Evolutionary conservation across 2,113 vertebrate species (phyloP), one percentile per base, ranked within the genome.

Genomic region (Cheilinus undulatus): DNA sequence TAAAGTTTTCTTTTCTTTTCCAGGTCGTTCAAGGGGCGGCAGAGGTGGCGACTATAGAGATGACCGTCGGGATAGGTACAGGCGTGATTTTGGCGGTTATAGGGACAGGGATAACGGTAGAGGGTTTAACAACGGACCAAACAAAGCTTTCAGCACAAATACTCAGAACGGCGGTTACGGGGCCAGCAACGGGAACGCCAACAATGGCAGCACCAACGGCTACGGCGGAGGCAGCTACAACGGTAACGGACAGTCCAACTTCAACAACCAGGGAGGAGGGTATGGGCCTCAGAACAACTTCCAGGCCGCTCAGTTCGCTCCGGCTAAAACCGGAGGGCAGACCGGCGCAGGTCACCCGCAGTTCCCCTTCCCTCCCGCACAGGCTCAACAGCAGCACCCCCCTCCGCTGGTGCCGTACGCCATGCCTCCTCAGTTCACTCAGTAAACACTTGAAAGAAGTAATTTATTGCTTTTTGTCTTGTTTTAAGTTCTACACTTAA

Each of bases 1-100:
- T 46, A 11, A 17, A 20, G 2, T 20, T 0, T 0, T 38, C 1
- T 42, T 30, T 54, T 34, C 19, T 28, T 28, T 59, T 78, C 12
- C 93, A 99, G 98, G 98, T 95, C 98, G 97, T 94, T 99, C 97
- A 95, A 95, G 96, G 95, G 97, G 97, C 93, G 97, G 97, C 90
- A 91, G 95, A 94, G 94, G 95, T 94, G 95, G 95, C 80, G 92
- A 92, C 43, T 96, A 87, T 84, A 95, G 95, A 80, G 94, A 95
- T 76, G 96, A 98, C 84, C 96, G 95, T 6, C 95, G 97, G 83
- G 97, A 99, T 95, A 95, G 96, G 94, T 99, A 96, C 66, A 96
- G 97, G 91, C 96, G 98, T 89, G 96, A 97, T 89, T 98, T 95
- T 92, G 95, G 93, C 90, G 91, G 92, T 82, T 97, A 96, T 93